These are phyloP conservation scores for Uropsilus gracilis DNA, from an alignment of 2,113 vertebrate species.

Conservation along the genomic window DNA sequence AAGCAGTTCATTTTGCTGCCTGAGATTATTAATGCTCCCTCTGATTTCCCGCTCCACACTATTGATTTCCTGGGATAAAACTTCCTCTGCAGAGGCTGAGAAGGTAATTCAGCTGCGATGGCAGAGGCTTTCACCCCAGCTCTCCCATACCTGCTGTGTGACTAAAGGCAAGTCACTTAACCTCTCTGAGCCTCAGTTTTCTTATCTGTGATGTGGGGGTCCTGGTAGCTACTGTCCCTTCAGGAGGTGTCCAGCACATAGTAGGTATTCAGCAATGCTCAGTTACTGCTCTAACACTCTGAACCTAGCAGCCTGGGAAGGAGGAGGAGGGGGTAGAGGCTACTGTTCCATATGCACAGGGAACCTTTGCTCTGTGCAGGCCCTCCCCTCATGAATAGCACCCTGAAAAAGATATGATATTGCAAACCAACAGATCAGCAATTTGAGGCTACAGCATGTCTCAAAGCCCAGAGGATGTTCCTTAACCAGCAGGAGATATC, in stretches of 20 bases:
- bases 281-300: not conserved
- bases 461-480: not conserved
- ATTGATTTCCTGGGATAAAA: conserved; percentile 16
- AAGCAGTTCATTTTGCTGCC: conserved; percentile 45
- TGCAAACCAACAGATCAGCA: not conserved
- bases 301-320: not conserved
- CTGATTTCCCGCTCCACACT: conserved; percentile 19
- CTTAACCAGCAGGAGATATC: not conserved
- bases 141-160: not conserved
- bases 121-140: not conserved
- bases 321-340: rapidly evolving
- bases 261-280: not conserved
- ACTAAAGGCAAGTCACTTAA: not conserved
- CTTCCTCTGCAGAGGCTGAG: not conserved
- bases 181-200: not conserved
- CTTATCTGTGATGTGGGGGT: too few species aligned
- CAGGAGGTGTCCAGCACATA: not conserved
- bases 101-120: not conserved
- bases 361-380: not conserved
- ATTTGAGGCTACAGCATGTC: not conserved
- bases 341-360: rapidly evolving
- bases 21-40: conserved; percentile 18
- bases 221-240: too few species aligned
- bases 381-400: not conserved
- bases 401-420: not conserved